phyloP scores from a whole-genome alignment of 2,797 vertebrate genomes.

The Sebastiscus tertius region DNA sequence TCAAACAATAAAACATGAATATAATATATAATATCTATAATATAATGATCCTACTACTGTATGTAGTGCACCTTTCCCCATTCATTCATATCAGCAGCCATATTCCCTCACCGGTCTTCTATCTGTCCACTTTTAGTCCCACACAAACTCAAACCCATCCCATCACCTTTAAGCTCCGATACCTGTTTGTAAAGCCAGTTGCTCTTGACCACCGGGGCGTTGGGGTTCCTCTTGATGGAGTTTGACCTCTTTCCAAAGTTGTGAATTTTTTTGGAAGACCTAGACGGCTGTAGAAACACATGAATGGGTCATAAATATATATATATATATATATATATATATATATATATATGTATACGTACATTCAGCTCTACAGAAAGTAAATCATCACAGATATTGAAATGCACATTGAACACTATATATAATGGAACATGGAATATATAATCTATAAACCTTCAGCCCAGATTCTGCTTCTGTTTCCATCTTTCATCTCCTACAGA shows the following conservation, averaged over 20 bases:
- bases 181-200: constrained; percentile 99
- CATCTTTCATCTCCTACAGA: neutral
- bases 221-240: constrained; percentile 95
- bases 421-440: neutral
- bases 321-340: neutral
- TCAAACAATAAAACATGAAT: too few relatives aligned
- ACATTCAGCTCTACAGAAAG: neutral
- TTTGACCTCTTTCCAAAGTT: constrained; percentile 99
- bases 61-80: neutral
- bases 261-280: constrained; percentile 95
- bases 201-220: constrained; percentile 90
- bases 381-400: neutral
- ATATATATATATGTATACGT: neutral
- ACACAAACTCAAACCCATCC: neutral
- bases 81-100: neutral
- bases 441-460: neutral
- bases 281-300: constrained; percentile 83
- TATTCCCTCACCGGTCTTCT: neutral
- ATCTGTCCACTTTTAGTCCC: neutral
- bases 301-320: neutral
- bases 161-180: neutral
- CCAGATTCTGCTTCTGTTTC: neutral
- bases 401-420: neutral
- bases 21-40: too few relatives aligned
- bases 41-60: neutral